Evolutionary conservation across 2,797 vertebrate genomes (phyloP), one percentile per base, ranked within the genome.

Genomic region (Myotis planiceps): DNA sequence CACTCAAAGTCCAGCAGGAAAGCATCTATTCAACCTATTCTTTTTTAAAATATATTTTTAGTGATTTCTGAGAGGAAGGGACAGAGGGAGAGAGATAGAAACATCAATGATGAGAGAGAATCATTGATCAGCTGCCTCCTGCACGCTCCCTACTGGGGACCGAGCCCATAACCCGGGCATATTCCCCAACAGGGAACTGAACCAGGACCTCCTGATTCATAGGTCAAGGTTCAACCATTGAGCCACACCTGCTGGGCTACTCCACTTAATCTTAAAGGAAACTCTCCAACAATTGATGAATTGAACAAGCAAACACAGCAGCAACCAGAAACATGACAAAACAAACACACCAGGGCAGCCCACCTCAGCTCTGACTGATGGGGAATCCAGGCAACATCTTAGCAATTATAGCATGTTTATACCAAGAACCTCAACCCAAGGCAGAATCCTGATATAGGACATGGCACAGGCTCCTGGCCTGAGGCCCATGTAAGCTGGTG

Each of bases 401-500:
- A 9, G 6, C 6, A 13, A 51, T 25, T 58, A 47, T 27, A 39
- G 8, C 1, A 0, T 2, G 3, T 53, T 63, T 45, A 16, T 25
- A 49, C 9, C 0, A 10, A 90, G 60, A 69, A 72, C 15, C 51
- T 92, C 71, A 16, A 81, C 66, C 5, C 4, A 0, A 1, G 32
- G n/a, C 32, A 8, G 8, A 0, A 1, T 55, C 86, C 91, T 16
- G 12, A 34, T 10, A 8, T 0, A n/a, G 10, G 53, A 32, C 34
- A 58, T 9, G 12, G 5, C 19, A 32, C 21, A 55, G 32, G 66
- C 71, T 86, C 42, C 71, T 66, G 63, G 78, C 58, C 66, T 18
- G 53, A 74, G 78, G 76, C 84, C 93, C 90, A 82, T 3, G 69
- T 91, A 94, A 68, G 45, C 45, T 92, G 29, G 14, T 39, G 60